Base-by-base conservation (phyloP, 1,140 invertebrate species). In the Zaprionus camerounensis region DNA sequence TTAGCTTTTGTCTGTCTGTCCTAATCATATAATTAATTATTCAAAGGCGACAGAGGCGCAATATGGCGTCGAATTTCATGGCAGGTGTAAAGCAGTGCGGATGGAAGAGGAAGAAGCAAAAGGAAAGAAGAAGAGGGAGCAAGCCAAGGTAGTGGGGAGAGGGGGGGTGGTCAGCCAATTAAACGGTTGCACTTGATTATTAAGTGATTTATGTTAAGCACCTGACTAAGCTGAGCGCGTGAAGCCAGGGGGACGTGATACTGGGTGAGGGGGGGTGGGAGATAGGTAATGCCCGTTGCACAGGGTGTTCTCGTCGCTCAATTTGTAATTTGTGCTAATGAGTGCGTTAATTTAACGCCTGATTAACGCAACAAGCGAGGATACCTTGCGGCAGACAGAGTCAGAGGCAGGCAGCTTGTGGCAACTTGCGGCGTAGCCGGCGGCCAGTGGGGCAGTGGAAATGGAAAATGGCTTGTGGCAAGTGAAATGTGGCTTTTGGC, bases 301-400 rank as follows among this genome's bases (percentile, higher is more conserved):
- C 22, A 31, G 24, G 17, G 64, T 31, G 51, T 58, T 64, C 81
- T 62, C 69, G 58, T 71, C 77, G 80, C 84, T 87, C 78, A 88
- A 88, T 88, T 82, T 80, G 83, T 88, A 87, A 87, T 87, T 87
- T 87, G 84, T 87, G 84, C 84, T 88, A 87, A 87, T 87, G 84
- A 87, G 84, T 88, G 84, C 85, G 84, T 87, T 88, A 83, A 87
- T 87, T 87, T 88, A 87, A 87, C 81, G 83, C 84, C 84, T 87
- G 84, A 87, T 87, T 87, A 87, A 88, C 84, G 83, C 67, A 61
- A 61, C 56, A 58, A 68, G 44, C 46, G 46, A 9, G 53, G 34
- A 15, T 76, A 65, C 61, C 68, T 44, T 83, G 83, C 57, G 84
- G 80, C 57, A 46, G 15, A 12, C 4, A 17, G 15, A 7, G 5